phyloP scores from a whole-genome alignment of 2,113 vertebrate genomes.

The Thomomys bottae region DNA sequence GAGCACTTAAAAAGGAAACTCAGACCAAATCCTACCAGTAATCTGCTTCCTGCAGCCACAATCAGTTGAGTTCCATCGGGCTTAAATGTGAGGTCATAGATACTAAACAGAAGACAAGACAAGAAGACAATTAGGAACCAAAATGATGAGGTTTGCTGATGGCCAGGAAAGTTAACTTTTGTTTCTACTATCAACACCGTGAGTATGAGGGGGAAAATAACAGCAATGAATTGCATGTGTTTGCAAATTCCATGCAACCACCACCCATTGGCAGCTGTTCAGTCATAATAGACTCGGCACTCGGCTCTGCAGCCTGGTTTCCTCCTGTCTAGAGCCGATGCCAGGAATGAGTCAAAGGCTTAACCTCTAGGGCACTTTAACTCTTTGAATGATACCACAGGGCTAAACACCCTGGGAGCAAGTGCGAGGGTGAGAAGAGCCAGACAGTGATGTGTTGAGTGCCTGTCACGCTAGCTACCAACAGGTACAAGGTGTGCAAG shows the following conservation, averaged over 20 bases:
- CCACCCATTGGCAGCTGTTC: constrained; percentile 47
- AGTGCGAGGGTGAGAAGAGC: neutral
- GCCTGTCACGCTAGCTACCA: neutral
- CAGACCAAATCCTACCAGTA: constrained; percentile 89
- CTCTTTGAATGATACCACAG: constrained; percentile 17
- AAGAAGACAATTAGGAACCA: constrained; percentile 60
- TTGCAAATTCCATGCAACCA: constrained; percentile 60
- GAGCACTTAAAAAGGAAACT: constrained; percentile 62
- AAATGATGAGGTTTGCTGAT: constrained; percentile 57
- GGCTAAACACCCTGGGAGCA: neutral
- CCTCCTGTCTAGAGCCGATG: neutral
- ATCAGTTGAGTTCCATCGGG: constrained; percentile 98
- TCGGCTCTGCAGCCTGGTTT: neutral
- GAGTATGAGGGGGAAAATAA: constrained; percentile 26
- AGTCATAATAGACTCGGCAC: neutral
- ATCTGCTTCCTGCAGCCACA: constrained; percentile 94
- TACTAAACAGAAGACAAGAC: constrained; percentile 84
- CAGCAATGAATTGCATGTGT: constrained; percentile 40
- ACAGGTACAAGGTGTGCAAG: neutral
- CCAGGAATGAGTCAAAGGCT: constrained; percentile 36
- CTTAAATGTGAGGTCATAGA: constrained; percentile 98
- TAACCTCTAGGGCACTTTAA: neutral
- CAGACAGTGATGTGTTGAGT: neutral
- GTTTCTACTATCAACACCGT: constrained; percentile 57
- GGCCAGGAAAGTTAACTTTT: constrained; percentile 59